Evolutionary conservation across 2,888 invertebrate genomes (phyloP), one percentile per base, ranked within the genome.

Genomic region (Oasisia sp.): DNA sequence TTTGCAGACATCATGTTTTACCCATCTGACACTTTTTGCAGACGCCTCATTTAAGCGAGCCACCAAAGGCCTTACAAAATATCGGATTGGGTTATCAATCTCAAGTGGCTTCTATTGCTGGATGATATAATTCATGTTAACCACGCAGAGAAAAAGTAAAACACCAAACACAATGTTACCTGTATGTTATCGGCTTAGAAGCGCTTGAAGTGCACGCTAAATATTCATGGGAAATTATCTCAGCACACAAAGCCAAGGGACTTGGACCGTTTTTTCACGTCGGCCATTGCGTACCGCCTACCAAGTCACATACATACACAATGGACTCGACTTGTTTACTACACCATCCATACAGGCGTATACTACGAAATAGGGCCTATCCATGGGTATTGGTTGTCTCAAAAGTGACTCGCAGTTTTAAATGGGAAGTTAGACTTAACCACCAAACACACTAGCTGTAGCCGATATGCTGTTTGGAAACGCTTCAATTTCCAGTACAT

Each of bases 191-290:
- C 74, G 74, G 74, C 74, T n/a, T 74, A 74, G 74, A 74, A 74
- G 74, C 74, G n/a, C 74, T 74, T 74, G 74, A 74, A 74, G 74
- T 74, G 74, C 74, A 74, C 27, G 74, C 74, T 74, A 74, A 74
- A 74, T 74, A 74, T 74, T 74, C 74, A 74, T 74, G 4, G 74
- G 74, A 27, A 74, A 19, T 74, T 74, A 74, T 74, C 74, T 74
- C n/a, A n/a, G 74, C 74, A 74, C 74, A 74, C 74, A 74, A 74
- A 74, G 27, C 5, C 74, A 19, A 2, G 27, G 74, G 27, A 19
- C 74, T 19, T 74, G 74, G 27, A 7, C 2, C 74, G 27, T 19
- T 74, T 74, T 74, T n/a, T 27, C 5, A 27, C 74, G 4, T 19
- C 8, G 19, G 74, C 14, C 74, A 74, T 74, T 74, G 74, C 27